Base-by-base conservation (phyloP, 2,888 invertebrate genomes). In the Ecdyonurus torrentis region DNA sequence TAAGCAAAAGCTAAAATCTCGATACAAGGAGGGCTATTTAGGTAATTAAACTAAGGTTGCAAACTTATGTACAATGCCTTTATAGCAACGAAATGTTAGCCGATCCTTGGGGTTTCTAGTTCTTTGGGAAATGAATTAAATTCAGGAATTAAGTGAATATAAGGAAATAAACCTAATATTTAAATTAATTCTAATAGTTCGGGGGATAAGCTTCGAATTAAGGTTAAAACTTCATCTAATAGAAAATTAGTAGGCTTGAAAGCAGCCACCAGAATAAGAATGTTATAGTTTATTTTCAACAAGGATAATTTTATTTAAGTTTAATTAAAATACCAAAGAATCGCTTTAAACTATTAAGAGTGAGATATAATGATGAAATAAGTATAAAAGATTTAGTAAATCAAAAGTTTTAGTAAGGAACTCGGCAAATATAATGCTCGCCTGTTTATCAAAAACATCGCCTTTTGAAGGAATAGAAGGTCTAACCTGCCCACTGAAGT, bases 381-480 rank as follows among this genome's bases (percentile, higher is more conserved):
- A 61, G 52, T 62, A 52, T 23, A 64, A 58, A 25, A 37, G 18
- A 24, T 19, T 66, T 66, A 52, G 64, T 65, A 62, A 61, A 67
- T 65, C 62, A 67, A 64, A 77, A 71, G 71, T 79, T 77, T 75
- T 71, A 70, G 68, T 76, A 80, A 83, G 77, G 77, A 84, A 84
- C 76, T 83, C 77, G 80, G 80, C 83, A 83, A 83, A 79, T 71
- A 67, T 75, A 72, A 78, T 82, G 74, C 81, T 80, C 80, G 81
- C 79, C 80, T 86, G 84, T 86, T 86, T 85, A 86, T 76, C 82
- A 85, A 85, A 86, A 85, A 85, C 84, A 84, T 85, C 80, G 80
- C 81, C 80, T 84, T 80, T 80, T 78, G 81, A 67, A 69, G 75
- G 76, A 76, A 80, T 84, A 76, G 79, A 80, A 84, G 76, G 80